phyloP scores from a whole-genome alignment of 2,113 vertebrate species.

The Antechinus flavipes region DNA sequence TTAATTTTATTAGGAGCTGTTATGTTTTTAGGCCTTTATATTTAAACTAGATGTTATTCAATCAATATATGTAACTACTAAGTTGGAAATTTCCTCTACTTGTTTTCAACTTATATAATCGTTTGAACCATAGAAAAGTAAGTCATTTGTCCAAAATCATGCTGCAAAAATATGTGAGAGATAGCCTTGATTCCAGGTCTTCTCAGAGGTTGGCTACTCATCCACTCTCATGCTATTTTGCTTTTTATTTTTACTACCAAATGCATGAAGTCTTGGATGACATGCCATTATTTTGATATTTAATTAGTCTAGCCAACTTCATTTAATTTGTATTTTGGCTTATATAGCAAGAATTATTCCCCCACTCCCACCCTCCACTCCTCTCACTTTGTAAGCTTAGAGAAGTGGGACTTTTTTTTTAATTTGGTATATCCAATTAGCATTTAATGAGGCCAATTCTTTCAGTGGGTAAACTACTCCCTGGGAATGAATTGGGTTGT shows the following conservation, averaged over 20 bases:
- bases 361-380: too few relatives aligned
- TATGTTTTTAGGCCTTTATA: not conserved
- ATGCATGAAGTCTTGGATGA: not conserved
- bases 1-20: not conserved
- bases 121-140: not conserved
- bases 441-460: constrained; percentile 37
- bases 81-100: not conserved
- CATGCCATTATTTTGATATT: not conserved
- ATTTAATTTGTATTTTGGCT: not conserved
- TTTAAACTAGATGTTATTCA: not conserved
- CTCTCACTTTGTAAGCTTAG: not conserved
- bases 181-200: not conserved
- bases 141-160: not conserved
- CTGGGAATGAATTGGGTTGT: constrained; percentile 31
- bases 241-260: not conserved
- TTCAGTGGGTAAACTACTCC: constrained; percentile 10
- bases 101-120: not conserved
- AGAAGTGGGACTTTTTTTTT: constrained; percentile 2
- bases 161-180: not conserved
- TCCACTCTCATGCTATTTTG: not conserved
- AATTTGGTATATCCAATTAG: not conserved
- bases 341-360: not conserved
- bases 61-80: not conserved
- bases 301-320: not conserved
- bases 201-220: not conserved